A percentile compares a stretch with the other conserved stretches of the same genome.
Evolutionary conservation across 2,888 invertebrate species (phyloP).

Genomic region (Pandemis heparana): DNA sequence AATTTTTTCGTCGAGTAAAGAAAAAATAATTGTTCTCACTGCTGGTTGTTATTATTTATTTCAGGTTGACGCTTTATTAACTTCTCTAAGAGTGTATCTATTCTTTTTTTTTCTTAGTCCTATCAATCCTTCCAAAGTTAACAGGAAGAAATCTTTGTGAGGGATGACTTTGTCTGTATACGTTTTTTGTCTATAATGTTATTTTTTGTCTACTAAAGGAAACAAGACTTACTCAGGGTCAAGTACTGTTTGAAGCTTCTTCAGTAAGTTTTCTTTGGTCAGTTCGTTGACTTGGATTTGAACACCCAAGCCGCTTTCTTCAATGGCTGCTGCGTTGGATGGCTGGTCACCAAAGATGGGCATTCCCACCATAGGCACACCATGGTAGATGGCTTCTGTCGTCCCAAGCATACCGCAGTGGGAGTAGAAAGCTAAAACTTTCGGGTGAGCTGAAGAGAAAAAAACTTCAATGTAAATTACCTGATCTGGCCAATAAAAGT

Average conservation of each 20-base stretch:
- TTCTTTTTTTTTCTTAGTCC: too few species aligned
- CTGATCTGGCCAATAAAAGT: background rate
- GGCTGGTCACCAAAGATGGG: constrained; percentile 87
- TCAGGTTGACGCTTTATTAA: too few species aligned
- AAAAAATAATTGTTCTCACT: too few species aligned
- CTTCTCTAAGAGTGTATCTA: too few species aligned
- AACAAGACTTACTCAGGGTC: constrained; percentile 75
- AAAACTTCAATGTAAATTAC: background rate
- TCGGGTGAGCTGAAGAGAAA: constrained; percentile 73
- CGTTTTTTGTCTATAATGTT: too few species aligned
- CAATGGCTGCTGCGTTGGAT: constrained; percentile 80
- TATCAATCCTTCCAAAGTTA: too few species aligned
- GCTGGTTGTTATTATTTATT: too few species aligned
- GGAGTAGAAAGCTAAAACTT: constrained; percentile 83
- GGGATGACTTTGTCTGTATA: too few species aligned
- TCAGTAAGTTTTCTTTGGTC: constrained; percentile 74
- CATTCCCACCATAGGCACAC: constrained; percentile 86
- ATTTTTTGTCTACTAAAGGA: too few species aligned
- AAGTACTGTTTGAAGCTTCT: constrained; percentile 79
- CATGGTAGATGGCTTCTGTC: constrained; percentile 85
- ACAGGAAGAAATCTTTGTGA: too few species aligned
- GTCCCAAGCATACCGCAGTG: constrained; percentile 86
- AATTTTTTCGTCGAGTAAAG: too few species aligned
- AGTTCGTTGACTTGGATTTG: constrained; percentile 74
- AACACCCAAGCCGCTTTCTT: constrained; percentile 82